These are phyloP conservation scores for Motacilla alba DNA, from an alignment of 2,113 vertebrate genomes.

Conservation along the genomic window DNA sequence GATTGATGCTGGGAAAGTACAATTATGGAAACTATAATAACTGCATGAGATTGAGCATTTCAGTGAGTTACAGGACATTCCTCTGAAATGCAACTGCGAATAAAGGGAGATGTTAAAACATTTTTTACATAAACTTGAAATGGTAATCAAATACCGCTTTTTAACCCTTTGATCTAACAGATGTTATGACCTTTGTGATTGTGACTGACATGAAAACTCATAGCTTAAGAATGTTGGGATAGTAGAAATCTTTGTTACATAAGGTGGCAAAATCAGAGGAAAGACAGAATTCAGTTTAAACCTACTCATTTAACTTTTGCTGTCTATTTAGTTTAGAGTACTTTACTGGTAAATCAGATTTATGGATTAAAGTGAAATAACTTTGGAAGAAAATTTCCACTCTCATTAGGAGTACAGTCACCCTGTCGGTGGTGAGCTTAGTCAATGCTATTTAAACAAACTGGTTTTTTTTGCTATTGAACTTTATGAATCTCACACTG, in stretches of 20 bases:
- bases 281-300: background rate
- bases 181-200: background rate
- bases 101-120: background rate
- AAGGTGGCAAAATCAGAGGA: background rate
- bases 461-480: background rate
- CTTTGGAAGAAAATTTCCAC: background rate
- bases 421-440: background rate
- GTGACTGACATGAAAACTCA: background rate
- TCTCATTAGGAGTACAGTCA: background rate
- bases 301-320: background rate
- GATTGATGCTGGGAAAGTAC: background rate
- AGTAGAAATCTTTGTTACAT: background rate
- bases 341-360: background rate
- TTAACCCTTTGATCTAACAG: background rate
- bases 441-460: background rate
- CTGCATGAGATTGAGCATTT: background rate
- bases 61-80: background rate
- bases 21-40: background rate
- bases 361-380: background rate
- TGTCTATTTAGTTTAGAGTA: background rate
- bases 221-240: background rate
- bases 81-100: background rate
- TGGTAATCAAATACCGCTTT: background rate
- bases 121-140: background rate
- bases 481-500: background rate